Evolutionary conservation across 2,888 invertebrate species (phyloP).

Genomic region (Pachymerium ferrugineum): DNA sequence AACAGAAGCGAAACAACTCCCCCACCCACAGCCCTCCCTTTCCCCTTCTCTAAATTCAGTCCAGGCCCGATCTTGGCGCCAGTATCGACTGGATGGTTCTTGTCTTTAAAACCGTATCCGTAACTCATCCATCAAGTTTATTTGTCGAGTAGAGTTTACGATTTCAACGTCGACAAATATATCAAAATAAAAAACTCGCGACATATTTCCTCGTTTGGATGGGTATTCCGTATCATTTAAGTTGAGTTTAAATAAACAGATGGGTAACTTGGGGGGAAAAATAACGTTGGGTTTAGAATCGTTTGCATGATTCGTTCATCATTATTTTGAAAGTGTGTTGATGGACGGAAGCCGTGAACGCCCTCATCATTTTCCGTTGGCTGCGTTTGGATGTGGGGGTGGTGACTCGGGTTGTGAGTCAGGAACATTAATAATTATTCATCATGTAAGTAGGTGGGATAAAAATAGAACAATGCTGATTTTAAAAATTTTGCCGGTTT

Average conservation of each 20-base stretch:
- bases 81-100: background rate
- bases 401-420: background rate
- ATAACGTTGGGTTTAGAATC: background rate
- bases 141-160: background rate
- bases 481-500: too few species aligned
- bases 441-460: too few species aligned
- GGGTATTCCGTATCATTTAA: too few species aligned
- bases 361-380: conserved; percentile 2
- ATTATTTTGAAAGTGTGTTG: background rate
- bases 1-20: background rate
- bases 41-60: background rate
- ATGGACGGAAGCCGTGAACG: background rate
- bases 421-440: too few species aligned
- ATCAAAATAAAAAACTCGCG: background rate
- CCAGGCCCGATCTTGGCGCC: conserved; percentile 6
- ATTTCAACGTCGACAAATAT: background rate
- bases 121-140: background rate
- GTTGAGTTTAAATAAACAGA: too few species aligned
- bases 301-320: background rate
- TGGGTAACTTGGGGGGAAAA: background rate
- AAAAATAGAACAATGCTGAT: too few species aligned
- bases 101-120: conserved; percentile 1
- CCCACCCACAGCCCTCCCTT: too few species aligned
- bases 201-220: background rate
- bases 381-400: background rate